Evolutionary conservation across 2,797 vertebrate genomes (phyloP).

Genomic region (Fundulus diaphanus): DNA sequence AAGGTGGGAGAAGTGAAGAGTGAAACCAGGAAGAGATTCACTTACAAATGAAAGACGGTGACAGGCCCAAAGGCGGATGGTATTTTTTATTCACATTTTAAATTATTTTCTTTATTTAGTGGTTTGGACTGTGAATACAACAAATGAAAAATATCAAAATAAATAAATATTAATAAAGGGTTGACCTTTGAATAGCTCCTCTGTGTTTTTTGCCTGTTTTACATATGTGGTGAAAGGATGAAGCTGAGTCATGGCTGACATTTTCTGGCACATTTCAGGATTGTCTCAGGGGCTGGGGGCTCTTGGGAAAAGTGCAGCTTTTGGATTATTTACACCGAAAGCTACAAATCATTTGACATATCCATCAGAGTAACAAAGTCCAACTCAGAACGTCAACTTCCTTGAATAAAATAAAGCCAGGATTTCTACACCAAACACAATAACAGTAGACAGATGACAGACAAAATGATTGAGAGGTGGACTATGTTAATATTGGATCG

Average conservation of each 20-base stretch:
- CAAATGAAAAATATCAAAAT: background rate
- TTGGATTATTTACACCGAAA: background rate
- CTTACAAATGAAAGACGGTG: background rate
- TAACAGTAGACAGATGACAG: background rate
- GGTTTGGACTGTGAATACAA: background rate
- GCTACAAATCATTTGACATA: background rate
- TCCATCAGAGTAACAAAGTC: background rate
- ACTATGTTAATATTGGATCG: too few relatives aligned
- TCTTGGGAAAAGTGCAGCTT: background rate
- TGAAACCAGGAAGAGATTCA: background rate
- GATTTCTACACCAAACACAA: background rate
- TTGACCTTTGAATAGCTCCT: constrained; percentile 4
- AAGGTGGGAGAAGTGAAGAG: background rate
- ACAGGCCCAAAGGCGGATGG: too few relatives aligned
- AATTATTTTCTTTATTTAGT: background rate
- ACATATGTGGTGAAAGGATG: constrained; percentile 13
- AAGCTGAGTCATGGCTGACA: constrained; percentile 53
- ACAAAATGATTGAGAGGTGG: background rate
- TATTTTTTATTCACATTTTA: background rate
- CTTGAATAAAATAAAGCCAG: too few relatives aligned
- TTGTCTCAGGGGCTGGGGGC: constrained; percentile 1
- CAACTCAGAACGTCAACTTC: background rate
- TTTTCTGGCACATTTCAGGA: constrained; percentile 47
- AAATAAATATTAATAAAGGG: background rate
- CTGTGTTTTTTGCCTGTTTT: constrained; percentile 5